phyloP scores from a whole-genome alignment of 2,888 invertebrate species.

The Lithophane socia region DNA sequence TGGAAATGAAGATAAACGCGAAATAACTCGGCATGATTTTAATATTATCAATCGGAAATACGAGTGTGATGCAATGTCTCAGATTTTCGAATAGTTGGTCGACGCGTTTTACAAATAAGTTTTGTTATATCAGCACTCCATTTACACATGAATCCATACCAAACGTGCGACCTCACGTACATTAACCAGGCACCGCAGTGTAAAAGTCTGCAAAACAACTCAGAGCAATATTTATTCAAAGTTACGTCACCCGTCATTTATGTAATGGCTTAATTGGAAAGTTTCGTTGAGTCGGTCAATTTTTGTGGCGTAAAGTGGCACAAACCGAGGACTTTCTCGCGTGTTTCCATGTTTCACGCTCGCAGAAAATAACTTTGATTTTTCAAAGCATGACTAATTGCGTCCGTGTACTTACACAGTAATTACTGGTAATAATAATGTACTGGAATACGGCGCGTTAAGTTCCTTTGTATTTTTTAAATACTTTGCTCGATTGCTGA shows the following conservation, averaged over 20 bases:
- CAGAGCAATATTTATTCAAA: conserved; percentile 75
- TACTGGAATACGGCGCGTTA: conserved; percentile 56
- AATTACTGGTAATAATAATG: conserved; percentile 64
- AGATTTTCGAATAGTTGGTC: not conserved
- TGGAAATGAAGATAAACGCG: not conserved
- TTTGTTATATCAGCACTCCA: conserved; percentile 5
- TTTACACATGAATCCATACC: not conserved
- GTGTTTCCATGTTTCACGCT: conserved; percentile 80
- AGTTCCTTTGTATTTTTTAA: conserved; percentile 32
- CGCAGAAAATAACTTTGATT: conserved; percentile 71
- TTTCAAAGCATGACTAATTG: conserved; percentile 76
- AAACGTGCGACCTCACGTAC: conserved; percentile 11
- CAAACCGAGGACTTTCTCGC: conserved; percentile 82
- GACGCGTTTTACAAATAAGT: not conserved
- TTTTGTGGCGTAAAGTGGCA: conserved; percentile 78
- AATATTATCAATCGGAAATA: not conserved
- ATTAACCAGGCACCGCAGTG: conserved; percentile 51
- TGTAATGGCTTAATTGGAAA: conserved; percentile 88
- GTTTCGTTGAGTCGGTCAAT: conserved; percentile 83
- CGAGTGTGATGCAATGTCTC: not conserved
- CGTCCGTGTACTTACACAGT: conserved; percentile 66
- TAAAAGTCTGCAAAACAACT: conserved; percentile 69
- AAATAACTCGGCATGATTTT: not conserved
- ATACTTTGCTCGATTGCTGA: not conserved
- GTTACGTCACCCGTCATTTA: conserved; percentile 78